Base-by-base conservation (phyloP, 2,888 invertebrate species). In the Agonopterix arenella region DNA sequence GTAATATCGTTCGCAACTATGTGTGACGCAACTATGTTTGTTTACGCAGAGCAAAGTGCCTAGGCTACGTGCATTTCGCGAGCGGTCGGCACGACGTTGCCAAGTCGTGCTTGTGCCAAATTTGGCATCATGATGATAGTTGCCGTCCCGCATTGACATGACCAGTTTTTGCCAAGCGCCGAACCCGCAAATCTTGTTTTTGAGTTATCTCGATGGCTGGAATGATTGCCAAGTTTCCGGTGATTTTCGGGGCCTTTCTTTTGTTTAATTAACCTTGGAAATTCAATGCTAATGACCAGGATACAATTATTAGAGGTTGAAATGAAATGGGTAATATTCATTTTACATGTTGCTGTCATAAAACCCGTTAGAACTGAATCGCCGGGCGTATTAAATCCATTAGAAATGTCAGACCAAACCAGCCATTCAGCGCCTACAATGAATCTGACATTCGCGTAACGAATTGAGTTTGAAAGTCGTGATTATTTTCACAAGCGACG, bases 51-150 rank as follows among this genome's bases (percentile, higher is more conserved):
- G 68, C 66, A 55, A 61, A 76, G 71, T 76, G 68, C 70, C 36
- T 42, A 38, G 11, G 13, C 28, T 44, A 71, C 68, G 71, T 72
- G 72, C 70, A 70, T 63, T 70, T 69, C 62, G 70, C 68, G 68
- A 72, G 62, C 60, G 57, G 59, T 55, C 58, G 18, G 44, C 62
- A 60, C 69, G 69, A 67, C 76, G 84, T 84, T 81, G 85, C 84
- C 84, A 84, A 80, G 73, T 78, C 74, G 76, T 73, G 76, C 75
- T 71, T 78, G 78, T 66, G 79, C 82, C 83, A 80, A 84, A 83
- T 82, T 81, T 76, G 77, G 76, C 70, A 67, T 65, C 73, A 63
- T 62, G 68, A 64, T 73, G 71, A 72, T 74, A 70, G 73, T 64
- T 63, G 60, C 60, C 8, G 62, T 60, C 66, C 56, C 61, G 57